A percentile compares a stretch with the other conserved stretches of the same genome.
phyloP scores from a whole-genome alignment of 2,113 vertebrate genomes.

The Colinus virginianus region DNA sequence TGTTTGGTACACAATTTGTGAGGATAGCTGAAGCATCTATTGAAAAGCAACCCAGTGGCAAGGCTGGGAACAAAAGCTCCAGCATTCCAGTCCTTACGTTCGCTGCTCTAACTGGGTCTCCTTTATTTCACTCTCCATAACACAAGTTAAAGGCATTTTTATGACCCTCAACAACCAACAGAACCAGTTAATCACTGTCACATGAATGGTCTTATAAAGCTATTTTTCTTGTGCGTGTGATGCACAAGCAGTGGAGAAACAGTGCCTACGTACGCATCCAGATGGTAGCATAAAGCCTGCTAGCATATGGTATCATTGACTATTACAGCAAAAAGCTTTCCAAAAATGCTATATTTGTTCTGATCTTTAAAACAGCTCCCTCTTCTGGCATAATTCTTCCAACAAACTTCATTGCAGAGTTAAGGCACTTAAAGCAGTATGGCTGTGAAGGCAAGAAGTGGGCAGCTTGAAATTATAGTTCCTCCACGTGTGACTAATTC shows the following conservation, averaged over 20 bases:
- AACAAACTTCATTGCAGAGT: background rate
- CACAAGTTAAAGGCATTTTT: background rate
- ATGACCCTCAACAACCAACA: background rate
- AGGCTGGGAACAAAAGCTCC: background rate
- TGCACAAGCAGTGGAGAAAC: background rate
- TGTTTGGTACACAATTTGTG: background rate
- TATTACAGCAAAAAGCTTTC: background rate
- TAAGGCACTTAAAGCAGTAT: background rate
- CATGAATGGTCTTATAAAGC: background rate
- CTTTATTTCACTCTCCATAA: background rate
- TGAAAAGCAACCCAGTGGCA: background rate
- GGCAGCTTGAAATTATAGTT: background rate
- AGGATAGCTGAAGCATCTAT: background rate
- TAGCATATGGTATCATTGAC: background rate
- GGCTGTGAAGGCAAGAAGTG: background rate
- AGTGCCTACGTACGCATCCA: background rate
- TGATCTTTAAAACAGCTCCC: slow-evolving; percentile 73
- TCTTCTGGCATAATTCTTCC: slow-evolving; percentile 60
- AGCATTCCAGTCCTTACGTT: background rate
- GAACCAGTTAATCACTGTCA: background rate
- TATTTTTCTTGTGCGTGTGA: background rate
- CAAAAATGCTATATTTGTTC: background rate
- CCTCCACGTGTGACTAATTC: background rate
- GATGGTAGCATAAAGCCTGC: background rate
- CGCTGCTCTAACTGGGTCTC: background rate